Conservation (phyloP, 1,140 invertebrate genomes). For the Drosophila paulistorum region DNA sequence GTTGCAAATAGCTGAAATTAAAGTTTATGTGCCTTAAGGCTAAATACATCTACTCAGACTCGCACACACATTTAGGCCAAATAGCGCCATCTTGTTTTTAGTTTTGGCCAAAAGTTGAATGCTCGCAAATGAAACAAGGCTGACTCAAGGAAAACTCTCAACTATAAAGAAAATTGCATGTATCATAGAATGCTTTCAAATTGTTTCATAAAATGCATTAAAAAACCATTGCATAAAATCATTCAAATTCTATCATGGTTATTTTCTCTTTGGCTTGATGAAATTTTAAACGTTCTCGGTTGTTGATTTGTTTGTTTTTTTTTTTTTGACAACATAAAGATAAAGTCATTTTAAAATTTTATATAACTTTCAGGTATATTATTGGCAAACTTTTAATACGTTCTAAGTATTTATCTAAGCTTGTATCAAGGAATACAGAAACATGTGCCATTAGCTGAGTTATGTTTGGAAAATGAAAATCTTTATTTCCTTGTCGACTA, state of each 20-base stretch:
- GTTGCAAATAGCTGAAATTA: slow-evolving; percentile 75
- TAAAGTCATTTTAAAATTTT: too few species aligned
- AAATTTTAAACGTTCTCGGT: background rate
- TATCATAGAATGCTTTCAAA: background rate
- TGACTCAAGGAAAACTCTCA: background rate
- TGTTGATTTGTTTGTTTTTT: background rate
- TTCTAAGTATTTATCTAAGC: too few species aligned
- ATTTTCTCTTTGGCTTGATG: background rate
- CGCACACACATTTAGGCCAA: slow-evolving; percentile 18
- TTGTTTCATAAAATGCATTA: background rate
- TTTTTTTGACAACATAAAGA: too few species aligned
- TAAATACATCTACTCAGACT: slow-evolving; percentile 24
- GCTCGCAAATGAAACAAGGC: slow-evolving; percentile 46
- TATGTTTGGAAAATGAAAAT: too few species aligned
- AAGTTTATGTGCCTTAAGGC: slow-evolving; percentile 72
- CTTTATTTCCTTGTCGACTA: too few species aligned
- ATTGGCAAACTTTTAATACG: too few species aligned
- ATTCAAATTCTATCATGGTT: background rate
- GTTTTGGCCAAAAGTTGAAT: slow-evolving; percentile 64
- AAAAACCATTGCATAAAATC: background rate
- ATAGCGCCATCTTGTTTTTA: slow-evolving; percentile 66
- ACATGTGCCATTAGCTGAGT: too few species aligned
- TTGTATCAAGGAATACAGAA: too few species aligned
- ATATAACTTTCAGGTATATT: too few species aligned
- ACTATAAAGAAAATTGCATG: background rate